A percentile compares a stretch with the other conserved stretches of the same genome.
Evolutionary conservation across 2,113 vertebrate species (phyloP).

Genomic region (Alexandromys fortis): DNA sequence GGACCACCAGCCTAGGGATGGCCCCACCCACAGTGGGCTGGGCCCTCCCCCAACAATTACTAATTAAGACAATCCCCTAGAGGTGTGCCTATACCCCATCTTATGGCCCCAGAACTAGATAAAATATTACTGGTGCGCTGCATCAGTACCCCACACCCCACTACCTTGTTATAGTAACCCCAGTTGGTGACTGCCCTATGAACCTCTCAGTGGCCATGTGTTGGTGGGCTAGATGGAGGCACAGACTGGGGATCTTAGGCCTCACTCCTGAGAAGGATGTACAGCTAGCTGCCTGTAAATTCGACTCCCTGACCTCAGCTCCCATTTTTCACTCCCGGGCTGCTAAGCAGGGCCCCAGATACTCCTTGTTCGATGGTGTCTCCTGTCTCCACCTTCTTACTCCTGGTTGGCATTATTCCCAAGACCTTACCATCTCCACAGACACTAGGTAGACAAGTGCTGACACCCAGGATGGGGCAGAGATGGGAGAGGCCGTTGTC

Average conservation of each 20-base stretch:
- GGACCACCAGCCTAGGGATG: not conserved
- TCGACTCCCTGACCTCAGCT: not conserved
- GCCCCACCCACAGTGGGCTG: not conserved
- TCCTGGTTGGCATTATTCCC: not conserved
- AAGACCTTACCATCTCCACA: not conserved
- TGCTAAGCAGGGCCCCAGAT: not conserved
- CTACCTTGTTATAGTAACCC: not conserved
- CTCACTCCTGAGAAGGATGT: not conserved
- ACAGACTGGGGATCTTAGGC: not conserved
- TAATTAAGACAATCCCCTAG: not conserved
- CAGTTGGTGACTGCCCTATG: too few relatives aligned
- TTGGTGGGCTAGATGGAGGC: not conserved
- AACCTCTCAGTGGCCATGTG: too few relatives aligned
- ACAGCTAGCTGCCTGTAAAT: not conserved
- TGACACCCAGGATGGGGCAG: not conserved
- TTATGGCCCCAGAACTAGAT: not conserved
- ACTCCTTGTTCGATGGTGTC: not conserved
- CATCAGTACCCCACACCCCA: too few relatives aligned
- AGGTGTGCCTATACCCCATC: not conserved
- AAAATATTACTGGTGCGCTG: not conserved
- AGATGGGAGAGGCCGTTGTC: not conserved
- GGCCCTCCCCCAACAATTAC: not conserved
- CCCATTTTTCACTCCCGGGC: not conserved
- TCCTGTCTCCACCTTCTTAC: not conserved
- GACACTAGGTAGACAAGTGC: not conserved